A percentile compares a stretch with the other conserved stretches of the same genome.
Evolutionary conservation across 2,113 vertebrate species (phyloP).

Genomic region (Recurvirostra avosetta): DNA sequence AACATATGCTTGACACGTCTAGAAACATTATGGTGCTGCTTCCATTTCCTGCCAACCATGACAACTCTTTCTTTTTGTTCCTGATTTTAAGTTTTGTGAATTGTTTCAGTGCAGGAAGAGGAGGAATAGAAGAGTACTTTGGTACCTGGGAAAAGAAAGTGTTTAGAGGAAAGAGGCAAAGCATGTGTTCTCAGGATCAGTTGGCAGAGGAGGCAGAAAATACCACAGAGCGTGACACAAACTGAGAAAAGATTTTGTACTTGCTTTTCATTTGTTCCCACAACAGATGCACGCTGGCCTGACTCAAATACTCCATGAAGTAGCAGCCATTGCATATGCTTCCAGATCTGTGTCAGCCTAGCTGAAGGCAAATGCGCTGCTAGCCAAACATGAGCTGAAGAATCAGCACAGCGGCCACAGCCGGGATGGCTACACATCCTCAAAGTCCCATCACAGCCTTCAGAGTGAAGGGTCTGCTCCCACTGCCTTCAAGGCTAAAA

Average conservation of each 20-base stretch:
- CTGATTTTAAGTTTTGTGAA: background rate
- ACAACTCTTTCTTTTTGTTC: slow-evolving; percentile 10
- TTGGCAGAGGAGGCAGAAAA: slow-evolving; percentile 30
- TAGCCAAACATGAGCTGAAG: background rate
- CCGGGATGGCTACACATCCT: background rate
- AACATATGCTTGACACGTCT: slow-evolving; percentile 48
- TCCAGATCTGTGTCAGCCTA: background rate
- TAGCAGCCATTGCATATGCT: slow-evolving; percentile 39
- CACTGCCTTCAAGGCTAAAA: background rate
- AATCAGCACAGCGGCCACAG: accelerated
- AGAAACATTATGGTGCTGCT: slow-evolving; percentile 47
- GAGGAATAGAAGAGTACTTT: background rate
- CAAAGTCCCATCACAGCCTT: background rate
- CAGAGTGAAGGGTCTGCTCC: background rate
- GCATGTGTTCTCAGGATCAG: slow-evolving; percentile 22
- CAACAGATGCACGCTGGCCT: slow-evolving; percentile 51
- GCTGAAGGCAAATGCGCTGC: background rate
- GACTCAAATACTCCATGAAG: slow-evolving; percentile 35
- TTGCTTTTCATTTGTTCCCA: slow-evolving; percentile 56
- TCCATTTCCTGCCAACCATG: slow-evolving; percentile 35
- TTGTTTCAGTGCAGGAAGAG: slow-evolving; percentile 2
- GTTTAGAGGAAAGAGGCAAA: slow-evolving; percentile 1
- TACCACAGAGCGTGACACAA: slow-evolving; percentile 47
- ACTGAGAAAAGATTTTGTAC: slow-evolving; percentile 48
- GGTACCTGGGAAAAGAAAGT: slow-evolving; percentile 9